Evolutionary conservation across 2,113 vertebrate genomes (phyloP).

Genomic region (Crotalus horridus): DNA sequence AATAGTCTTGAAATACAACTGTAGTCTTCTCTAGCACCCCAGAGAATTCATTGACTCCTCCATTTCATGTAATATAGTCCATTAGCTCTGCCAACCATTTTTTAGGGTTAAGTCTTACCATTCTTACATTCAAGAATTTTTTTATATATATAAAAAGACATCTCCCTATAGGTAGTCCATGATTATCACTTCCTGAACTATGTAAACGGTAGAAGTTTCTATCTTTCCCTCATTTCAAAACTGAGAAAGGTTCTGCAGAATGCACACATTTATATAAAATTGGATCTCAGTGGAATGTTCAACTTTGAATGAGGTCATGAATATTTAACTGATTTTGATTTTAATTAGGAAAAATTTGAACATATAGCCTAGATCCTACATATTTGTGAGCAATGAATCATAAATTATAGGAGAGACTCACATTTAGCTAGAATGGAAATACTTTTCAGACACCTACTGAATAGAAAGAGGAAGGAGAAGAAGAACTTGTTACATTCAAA

Average conservation of each 20-base stretch:
- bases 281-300: not conserved
- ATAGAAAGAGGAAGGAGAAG: not conserved
- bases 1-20: not conserved
- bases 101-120: not conserved
- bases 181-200: not conserved
- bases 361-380: not conserved
- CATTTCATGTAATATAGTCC: not conserved
- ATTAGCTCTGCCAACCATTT: not conserved
- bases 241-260: not conserved
- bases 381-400: not conserved
- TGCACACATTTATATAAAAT: not conserved
- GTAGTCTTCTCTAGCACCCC: not conserved
- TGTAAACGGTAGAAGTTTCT: not conserved
- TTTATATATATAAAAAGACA: not conserved
- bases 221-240: not conserved
- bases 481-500: not conserved
- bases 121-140: not conserved
- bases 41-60: not conserved
- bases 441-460: not conserved
- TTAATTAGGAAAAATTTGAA: not conserved
- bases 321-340: not conserved
- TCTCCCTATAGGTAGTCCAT: not conserved
- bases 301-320: not conserved
- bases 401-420: not conserved
- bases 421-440: not conserved